Percentiles rank a stretch among this genome's conserved stretches.
Evolutionary conservation across 2,797 vertebrate genomes (phyloP).

Genomic region (Helostoma temminkii): DNA sequence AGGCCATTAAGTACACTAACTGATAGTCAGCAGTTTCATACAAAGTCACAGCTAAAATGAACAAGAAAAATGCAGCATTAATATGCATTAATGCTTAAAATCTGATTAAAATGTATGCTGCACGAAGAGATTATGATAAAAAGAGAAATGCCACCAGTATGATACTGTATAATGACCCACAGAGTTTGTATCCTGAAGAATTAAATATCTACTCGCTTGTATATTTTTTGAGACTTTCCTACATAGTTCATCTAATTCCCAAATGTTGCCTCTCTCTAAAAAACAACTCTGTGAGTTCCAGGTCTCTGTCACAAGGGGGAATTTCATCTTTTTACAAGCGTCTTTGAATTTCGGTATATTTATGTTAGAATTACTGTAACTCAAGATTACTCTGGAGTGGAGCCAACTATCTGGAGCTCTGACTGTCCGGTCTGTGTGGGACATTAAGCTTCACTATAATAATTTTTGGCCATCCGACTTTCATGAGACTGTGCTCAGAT

Average conservation of each 20-base stretch:
- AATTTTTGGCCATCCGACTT: slow-evolving; percentile 6
- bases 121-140: not conserved
- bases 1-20: not conserved
- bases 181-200: not conserved
- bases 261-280: not conserved
- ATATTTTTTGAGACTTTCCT: no score
- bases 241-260: not conserved
- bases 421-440: slow-evolving; percentile 2
- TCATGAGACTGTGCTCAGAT: not conserved
- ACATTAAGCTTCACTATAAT: slow-evolving; percentile 11
- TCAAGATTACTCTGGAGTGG: slow-evolving; percentile 32
- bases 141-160: not conserved
- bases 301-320: not conserved
- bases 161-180: not conserved
- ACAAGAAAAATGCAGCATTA: no score
- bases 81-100: not conserved
- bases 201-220: no score
- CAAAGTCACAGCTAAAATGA: not conserved
- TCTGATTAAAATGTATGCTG: not conserved
- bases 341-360: slow-evolving; percentile 38
- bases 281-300: not conserved
- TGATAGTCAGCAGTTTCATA: not conserved
- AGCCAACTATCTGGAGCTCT: slow-evolving; percentile 17
- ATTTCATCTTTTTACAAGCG: not conserved
- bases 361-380: slow-evolving; percentile 23